Evolutionary conservation across 1,140 invertebrate genomes (phyloP).

Genomic region (Aphelenchoides avenae): DNA sequence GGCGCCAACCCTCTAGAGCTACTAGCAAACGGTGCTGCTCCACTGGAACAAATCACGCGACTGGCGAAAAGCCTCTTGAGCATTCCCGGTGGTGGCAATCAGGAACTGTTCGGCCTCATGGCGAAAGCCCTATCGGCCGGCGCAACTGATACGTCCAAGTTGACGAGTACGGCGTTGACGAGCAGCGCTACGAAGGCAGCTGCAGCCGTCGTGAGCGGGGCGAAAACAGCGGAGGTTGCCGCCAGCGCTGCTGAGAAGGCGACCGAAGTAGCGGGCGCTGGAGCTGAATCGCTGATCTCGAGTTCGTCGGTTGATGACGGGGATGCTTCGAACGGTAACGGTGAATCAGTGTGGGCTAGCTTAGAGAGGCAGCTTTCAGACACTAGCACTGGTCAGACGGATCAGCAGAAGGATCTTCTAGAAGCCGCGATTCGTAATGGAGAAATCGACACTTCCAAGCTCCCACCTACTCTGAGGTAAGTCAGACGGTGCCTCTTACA

Average conservation of each 20-base stretch:
- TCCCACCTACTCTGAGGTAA: constrained; percentile 36
- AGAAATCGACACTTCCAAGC: constrained; percentile 38
- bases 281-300: constrained; percentile 6
- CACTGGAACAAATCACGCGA: constrained; percentile 46
- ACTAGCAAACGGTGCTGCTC: constrained; percentile 35
- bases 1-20: constrained; percentile 29
- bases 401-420: constrained; percentile 38
- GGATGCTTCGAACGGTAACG: constrained; percentile 9
- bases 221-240: not conserved
- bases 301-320: constrained; percentile 3
- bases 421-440: constrained; percentile 47
- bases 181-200: constrained; percentile 21
- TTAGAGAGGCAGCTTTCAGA: constrained; percentile 20
- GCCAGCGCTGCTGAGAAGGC: not conserved
- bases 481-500: no score
- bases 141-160: constrained; percentile 31
- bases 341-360: constrained; percentile 3
- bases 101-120: constrained; percentile 34
- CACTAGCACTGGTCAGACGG: no score
- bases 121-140: constrained; percentile 36
- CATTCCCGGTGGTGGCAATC: constrained; percentile 36
- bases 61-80: constrained; percentile 47
- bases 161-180: constrained; percentile 48
- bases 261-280: not conserved
- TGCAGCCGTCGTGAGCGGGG: not conserved